Conservation (phyloP, 2,888 invertebrate species). For the Uloborus plumipes region DNA sequence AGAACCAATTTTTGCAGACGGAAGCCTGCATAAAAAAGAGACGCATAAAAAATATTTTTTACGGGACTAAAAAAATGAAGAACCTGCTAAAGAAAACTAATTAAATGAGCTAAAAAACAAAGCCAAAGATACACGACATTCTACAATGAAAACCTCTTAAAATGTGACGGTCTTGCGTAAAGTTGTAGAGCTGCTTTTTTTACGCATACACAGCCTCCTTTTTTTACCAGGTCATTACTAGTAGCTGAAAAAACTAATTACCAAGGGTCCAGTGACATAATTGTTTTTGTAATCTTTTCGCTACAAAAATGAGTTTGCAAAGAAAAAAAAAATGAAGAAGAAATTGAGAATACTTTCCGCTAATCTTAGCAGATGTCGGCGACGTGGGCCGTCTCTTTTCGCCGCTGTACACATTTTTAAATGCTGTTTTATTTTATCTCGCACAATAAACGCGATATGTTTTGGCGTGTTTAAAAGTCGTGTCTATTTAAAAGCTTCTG, state of each 20-base stretch:
- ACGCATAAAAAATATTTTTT: slow-evolving; percentile 32
- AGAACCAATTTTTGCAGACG: slow-evolving; percentile 51
- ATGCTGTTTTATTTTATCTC: slow-evolving; percentile 55
- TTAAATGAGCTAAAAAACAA: slow-evolving; percentile 61
- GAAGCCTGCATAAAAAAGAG: slow-evolving; percentile 8
- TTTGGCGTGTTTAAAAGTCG: slow-evolving; percentile 55
- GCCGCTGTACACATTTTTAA: slow-evolving; percentile 47
- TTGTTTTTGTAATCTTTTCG: slow-evolving; percentile 64
- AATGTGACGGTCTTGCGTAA: slow-evolving; percentile 53
- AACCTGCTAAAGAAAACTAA: slow-evolving; percentile 64
- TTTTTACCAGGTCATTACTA: slow-evolving; percentile 57
- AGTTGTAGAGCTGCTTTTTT: slow-evolving; percentile 29
- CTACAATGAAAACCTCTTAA: slow-evolving; percentile 64
- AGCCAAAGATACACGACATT: slow-evolving; percentile 51
- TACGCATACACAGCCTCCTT: slow-evolving; percentile 23
- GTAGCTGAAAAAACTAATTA: slow-evolving; percentile 58
- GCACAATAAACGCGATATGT: slow-evolving; percentile 56
- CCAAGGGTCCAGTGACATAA: slow-evolving; percentile 62
- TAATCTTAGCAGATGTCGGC: slow-evolving; percentile 61
- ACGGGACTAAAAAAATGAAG: slow-evolving; percentile 27
- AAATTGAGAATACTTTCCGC: slow-evolving; percentile 62
- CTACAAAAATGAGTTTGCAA: slow-evolving; percentile 35
- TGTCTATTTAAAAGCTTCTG: slow-evolving; percentile 38
- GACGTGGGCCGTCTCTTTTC: slow-evolving; percentile 6
- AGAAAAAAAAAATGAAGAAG: slow-evolving; percentile 34